phyloP scores from a whole-genome alignment of 2,888 invertebrate genomes.

The Drosophila mimica region DNA sequence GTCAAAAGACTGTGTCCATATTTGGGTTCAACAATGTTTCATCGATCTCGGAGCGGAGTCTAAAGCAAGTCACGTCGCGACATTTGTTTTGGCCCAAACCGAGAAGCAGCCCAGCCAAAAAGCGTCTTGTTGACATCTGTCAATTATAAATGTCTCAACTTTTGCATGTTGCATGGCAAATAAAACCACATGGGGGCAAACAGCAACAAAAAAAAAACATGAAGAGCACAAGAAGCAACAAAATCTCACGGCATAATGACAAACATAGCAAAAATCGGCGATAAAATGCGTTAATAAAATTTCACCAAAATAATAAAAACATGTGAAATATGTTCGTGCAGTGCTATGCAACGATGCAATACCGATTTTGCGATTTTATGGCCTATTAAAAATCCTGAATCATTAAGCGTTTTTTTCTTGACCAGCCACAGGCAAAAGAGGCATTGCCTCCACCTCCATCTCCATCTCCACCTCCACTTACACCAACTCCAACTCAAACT shows the following conservation, averaged over 20 bases:
- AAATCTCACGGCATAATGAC: conserved; percentile 54
- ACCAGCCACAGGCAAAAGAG: conserved; percentile 29
- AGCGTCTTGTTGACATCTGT: conserved; percentile 67
- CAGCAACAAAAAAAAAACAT: conserved; percentile 43
- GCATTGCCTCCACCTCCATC: conserved; percentile 10
- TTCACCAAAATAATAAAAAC: conserved; percentile 79
- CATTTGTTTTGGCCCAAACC: conserved; percentile 16
- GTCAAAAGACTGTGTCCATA: neutral
- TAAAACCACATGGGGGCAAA: conserved; percentile 70
- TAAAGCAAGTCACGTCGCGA: conserved; percentile 1
- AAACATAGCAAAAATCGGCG: conserved; percentile 54
- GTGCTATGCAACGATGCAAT: conserved; percentile 64
- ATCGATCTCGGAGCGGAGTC: neutral
- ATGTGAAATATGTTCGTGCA: conserved; percentile 77
- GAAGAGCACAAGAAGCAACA: conserved; percentile 42
- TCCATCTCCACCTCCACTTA: conserved; percentile 5
- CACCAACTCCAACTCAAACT: conserved; percentile 1
- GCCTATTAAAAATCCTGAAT: conserved; percentile 79
- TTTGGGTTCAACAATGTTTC: conserved; percentile 22
- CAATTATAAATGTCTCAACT: conserved; percentile 74
- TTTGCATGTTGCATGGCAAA: conserved; percentile 45
- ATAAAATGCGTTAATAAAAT: conserved; percentile 67
- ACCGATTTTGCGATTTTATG: conserved; percentile 77
- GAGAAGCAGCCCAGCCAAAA: conserved; percentile 2
- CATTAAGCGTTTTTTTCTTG: conserved; percentile 66